phyloP scores from a whole-genome alignment of 2,888 invertebrate species.

The Epicampocera succincta region DNA sequence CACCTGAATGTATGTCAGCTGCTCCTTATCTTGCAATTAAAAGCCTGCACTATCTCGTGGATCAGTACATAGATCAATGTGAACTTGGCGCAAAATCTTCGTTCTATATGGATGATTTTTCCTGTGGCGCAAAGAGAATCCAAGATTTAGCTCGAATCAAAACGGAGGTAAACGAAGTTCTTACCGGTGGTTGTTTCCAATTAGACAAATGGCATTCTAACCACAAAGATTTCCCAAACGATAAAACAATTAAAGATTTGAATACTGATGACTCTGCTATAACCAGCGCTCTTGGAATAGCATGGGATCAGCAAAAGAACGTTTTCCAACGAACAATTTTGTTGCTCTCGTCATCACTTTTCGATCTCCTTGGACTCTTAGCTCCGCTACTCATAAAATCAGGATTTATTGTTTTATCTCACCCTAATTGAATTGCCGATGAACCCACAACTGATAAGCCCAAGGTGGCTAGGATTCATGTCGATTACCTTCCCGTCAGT shows the following conservation, averaged over 20 bases:
- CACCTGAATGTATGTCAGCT: conserved; percentile 16
- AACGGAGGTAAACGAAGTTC: conserved; percentile 3
- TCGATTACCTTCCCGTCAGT: too few species aligned
- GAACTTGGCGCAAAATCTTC: conserved; percentile 37
- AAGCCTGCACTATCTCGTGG: conserved; percentile 24
- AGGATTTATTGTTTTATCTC: conserved; percentile 43
- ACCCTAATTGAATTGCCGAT: too few species aligned
- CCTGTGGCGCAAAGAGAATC: conserved; percentile 61
- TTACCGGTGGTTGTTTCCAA: background rate
- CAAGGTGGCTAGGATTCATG: too few species aligned
- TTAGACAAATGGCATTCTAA: conserved; percentile 4
- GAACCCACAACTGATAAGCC: too few species aligned
- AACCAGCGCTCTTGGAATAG: conserved; percentile 34
- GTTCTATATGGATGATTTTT: conserved; percentile 63
- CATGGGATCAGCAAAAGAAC: conserved; percentile 35
- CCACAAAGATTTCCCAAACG: background rate
- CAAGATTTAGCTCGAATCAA: conserved; percentile 31
- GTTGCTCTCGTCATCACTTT: conserved; percentile 54
- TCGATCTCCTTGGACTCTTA: conserved; percentile 58
- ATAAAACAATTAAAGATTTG: conserved; percentile 24
- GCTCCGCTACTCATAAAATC: conserved; percentile 43
- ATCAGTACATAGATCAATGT: conserved; percentile 36
- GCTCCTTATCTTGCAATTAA: conserved; percentile 44
- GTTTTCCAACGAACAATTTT: conserved; percentile 40
- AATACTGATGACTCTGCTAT: conserved; percentile 15